Conservation (phyloP, 2,113 vertebrate genomes). For the Saimiri boliviensis region DNA sequence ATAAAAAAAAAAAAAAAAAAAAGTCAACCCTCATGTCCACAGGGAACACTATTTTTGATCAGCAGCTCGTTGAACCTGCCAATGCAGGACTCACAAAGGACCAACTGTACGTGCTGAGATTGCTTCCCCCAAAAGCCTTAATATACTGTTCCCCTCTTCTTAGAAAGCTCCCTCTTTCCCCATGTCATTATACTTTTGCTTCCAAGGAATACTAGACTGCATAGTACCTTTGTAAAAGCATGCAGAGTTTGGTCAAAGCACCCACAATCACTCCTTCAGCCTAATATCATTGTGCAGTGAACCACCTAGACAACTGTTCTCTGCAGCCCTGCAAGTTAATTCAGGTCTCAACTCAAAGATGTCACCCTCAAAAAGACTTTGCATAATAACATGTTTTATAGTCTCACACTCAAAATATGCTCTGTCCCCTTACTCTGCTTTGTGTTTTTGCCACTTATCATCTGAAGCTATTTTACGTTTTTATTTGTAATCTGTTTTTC, state of each 20-base stretch:
- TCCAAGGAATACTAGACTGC: not conserved
- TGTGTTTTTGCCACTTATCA: not conserved
- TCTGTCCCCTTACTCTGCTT: not conserved
- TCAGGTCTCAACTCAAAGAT: not conserved
- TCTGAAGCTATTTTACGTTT: not conserved
- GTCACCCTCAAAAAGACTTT: not conserved
- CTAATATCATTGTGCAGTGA: accelerated
- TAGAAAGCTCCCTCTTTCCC: not conserved
- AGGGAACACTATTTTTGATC: not conserved
- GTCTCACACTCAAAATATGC: not conserved
- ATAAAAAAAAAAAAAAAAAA: not conserved
- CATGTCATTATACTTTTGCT: not conserved
- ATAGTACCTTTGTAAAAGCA: not conserved
- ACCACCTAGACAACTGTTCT: not conserved
- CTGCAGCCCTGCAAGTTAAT: not conserved
- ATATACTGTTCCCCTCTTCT: not conserved
- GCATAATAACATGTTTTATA: not conserved
- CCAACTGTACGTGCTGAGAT: too few relatives aligned
- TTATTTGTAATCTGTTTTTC: not conserved
- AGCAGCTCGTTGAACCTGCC: not conserved
- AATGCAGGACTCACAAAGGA: not conserved
- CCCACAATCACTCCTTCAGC: not conserved
- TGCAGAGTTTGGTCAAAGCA: not conserved
- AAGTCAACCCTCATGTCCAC: not conserved
- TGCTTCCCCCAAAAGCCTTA: not conserved